These are phyloP conservation scores for Lathamus discolor DNA, from an alignment of 2,113 vertebrate species.

Conservation along the genomic window DNA sequence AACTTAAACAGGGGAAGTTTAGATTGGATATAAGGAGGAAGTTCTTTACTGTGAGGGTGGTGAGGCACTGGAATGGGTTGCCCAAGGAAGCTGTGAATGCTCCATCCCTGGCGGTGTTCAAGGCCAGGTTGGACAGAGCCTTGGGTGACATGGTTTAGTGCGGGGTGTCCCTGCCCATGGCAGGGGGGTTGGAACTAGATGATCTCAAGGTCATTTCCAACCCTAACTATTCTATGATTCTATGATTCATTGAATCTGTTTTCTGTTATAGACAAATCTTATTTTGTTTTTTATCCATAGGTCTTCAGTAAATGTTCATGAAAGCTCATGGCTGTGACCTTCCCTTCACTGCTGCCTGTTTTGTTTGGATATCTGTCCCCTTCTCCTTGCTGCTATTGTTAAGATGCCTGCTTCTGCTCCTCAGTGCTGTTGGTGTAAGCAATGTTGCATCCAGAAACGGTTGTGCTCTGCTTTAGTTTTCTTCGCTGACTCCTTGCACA, in stretches of 20 bases:
- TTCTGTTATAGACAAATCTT: neutral
- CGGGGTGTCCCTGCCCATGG: too few relatives aligned
- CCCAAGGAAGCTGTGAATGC: too few relatives aligned
- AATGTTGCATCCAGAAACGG: neutral
- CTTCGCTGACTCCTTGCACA: neutral
- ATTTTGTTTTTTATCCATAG: neutral
- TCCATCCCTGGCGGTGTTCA: too few relatives aligned
- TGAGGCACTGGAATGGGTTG: too few relatives aligned
- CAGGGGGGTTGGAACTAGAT: too few relatives aligned
- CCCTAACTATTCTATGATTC: too few relatives aligned
- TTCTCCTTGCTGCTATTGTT: neutral
- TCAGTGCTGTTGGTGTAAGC: neutral
- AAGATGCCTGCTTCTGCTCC: neutral
- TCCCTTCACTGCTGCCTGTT: neutral
- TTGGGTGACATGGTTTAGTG: too few relatives aligned
- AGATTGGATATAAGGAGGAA: too few relatives aligned
- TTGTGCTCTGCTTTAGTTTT: neutral
- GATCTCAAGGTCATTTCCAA: too few relatives aligned
- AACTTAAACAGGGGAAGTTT: too few relatives aligned
- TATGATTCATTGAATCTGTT: neutral
- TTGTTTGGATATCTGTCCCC: neutral
- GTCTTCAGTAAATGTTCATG: neutral
- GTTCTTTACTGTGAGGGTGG: too few relatives aligned
- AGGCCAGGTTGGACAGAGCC: too few relatives aligned
- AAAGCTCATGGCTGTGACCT: neutral